Evolutionary conservation across 2,113 vertebrate species (phyloP).

Genomic region (Microtus pennsylvanicus): DNA sequence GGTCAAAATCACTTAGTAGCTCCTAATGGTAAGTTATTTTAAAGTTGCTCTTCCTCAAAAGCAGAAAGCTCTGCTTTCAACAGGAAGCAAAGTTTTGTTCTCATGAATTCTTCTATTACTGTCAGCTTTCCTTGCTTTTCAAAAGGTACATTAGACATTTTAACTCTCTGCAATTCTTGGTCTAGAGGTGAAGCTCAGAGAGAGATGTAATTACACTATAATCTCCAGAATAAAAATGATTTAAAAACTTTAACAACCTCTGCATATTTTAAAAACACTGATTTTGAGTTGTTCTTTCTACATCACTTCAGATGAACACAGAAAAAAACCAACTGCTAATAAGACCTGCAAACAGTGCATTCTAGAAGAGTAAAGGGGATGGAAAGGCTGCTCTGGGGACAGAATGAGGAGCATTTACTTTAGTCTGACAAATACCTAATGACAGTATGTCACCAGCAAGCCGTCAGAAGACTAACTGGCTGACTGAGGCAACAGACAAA

Average conservation of each 20-base stretch:
- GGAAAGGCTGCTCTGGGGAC: neutral
- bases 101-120: constrained; percentile 37
- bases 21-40: constrained; percentile 24
- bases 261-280: constrained; percentile 6
- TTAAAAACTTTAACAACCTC: neutral
- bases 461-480: neutral
- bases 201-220: neutral
- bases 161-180: neutral
- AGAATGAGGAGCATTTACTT: constrained; percentile 9
- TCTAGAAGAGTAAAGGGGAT: neutral
- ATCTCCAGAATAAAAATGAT: no score
- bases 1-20: neutral
- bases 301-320: neutral
- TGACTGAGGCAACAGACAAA: neutral
- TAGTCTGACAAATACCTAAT: neutral
- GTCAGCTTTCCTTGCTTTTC: neutral
- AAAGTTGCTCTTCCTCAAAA: neutral
- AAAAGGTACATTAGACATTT: neutral
- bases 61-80: neutral
- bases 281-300: neutral
- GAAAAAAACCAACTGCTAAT: neutral
- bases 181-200: neutral
- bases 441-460: neutral
- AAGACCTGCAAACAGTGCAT: neutral
- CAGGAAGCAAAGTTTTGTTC: neutral